Percentiles rank a stretch among this genome's conserved stretches.
Conservation (phyloP, 1,140 invertebrate genomes). For the Prorops nasuta region DNA sequence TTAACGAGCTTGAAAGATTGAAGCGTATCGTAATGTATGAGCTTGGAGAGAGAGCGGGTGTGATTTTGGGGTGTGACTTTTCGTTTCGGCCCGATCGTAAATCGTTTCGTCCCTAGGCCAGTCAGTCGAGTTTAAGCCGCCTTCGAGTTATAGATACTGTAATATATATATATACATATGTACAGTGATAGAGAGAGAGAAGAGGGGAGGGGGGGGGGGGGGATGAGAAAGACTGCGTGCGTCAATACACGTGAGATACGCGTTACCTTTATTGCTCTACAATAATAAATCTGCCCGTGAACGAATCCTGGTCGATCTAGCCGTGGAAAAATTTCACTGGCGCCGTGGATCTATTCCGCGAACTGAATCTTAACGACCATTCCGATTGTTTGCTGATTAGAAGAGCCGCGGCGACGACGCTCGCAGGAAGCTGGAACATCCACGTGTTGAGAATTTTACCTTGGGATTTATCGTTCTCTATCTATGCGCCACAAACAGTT, state of each 20-base stretch:
- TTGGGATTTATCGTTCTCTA: conserved; percentile 10
- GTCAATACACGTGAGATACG: conserved; percentile 16
- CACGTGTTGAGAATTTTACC: conserved; percentile 17
- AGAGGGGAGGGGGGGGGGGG: neutral
- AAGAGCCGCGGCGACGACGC: neutral
- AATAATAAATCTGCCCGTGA: conserved; percentile 23
- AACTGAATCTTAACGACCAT: neutral
- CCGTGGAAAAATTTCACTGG: neutral
- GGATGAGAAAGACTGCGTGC: conserved; percentile 9
- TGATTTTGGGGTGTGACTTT: conserved; percentile 7
- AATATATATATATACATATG: conserved; percentile 3
- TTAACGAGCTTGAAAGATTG: no score
- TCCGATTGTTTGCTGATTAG: neutral
- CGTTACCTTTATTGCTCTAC: conserved; percentile 16
- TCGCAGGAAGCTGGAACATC: conserved; percentile 12
- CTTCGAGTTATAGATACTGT: conserved; percentile 1
- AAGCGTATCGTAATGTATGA: no score
- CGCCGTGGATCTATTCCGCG: neutral
- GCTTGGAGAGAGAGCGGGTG: no score
- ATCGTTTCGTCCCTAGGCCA: conserved; percentile 19
- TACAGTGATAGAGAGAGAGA: neutral
- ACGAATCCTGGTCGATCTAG: conserved; percentile 19
- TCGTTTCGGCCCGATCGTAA: conserved; percentile 34
- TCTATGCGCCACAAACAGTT: conserved; percentile 5
- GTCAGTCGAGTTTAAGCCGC: conserved; percentile 11